Evolutionary conservation across 2,113 vertebrate species (phyloP), one percentile per base, ranked within the genome.

Genomic region (Pseudorasbora parva): DNA sequence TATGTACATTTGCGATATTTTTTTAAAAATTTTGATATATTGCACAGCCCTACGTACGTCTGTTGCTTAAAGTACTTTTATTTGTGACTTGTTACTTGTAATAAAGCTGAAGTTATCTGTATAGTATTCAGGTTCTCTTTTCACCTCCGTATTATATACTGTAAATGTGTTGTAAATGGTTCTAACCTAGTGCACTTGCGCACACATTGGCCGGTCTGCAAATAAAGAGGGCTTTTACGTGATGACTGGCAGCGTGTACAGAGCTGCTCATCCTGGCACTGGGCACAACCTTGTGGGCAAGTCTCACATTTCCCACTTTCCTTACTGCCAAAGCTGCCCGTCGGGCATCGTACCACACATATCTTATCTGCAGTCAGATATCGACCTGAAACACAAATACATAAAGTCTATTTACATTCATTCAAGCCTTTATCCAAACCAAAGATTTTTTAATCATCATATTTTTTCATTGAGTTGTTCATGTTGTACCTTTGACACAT

Each of bases 131-230:
- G 51, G 51, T 19, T 8, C 17, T 54, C 14, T 81, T 51, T 64
- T 19, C 19, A 56, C 15, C 12, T 37, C 2, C 2, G 51, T 17
- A 54, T 54, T 54, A 49, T 27, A 23, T 73, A 5, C 47, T 49
- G 14, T 49, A 5, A 27, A 23, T 33, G 14, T 73, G 0, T n/a
- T 27, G 73, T 30, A n/a, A 71, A 78, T 30, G 59, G 12, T 43
- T 82, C 81, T 64, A 19, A 96, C 95, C 87, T 88, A 6, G 93
- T 95, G 56, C 97, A 98, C 43, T 93, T 87, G 30, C 89, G 91
- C 45, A 95, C 93, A 88, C 97, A 98, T 83, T 91, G 93, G 80
- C 96, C 96, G 2, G 91, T 78, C 68, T 97, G 93, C 86, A 98
- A 94, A 87, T 95, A 93, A 47, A 94, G 83, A 0, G 3, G 51